Percentiles rank a stretch among this genome's conserved stretches.
Conservation (phyloP, 2,797 vertebrate genomes). For the Rhyacichthys aspro region DNA sequence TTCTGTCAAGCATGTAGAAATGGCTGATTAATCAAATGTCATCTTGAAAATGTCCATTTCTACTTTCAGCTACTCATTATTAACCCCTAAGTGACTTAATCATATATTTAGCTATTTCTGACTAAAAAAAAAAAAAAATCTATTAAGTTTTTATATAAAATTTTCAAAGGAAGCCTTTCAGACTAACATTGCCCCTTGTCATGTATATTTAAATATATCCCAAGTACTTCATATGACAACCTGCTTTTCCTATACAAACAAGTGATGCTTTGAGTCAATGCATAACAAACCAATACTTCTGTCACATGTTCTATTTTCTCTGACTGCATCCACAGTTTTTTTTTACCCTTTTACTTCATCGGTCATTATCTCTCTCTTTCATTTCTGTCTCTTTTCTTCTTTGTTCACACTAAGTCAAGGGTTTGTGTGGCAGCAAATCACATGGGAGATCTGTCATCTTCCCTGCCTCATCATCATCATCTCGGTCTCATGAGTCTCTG, state of each 20-base stretch:
- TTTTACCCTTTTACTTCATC: no score
- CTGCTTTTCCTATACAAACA: no score
- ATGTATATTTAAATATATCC: no score
- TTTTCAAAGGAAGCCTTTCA: not conserved
- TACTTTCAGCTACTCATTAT: no score
- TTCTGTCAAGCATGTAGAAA: no score
- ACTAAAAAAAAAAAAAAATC: no score
- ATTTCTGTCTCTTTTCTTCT: slow-evolving; percentile 23
- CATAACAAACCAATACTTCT: slow-evolving; percentile 16
- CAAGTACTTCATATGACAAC: not conserved
- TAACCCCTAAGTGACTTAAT: no score
- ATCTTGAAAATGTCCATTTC: no score
- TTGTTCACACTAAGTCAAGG: slow-evolving; percentile 7
- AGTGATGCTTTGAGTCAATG: slow-evolving; percentile 2
- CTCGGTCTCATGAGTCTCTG: slow-evolving; percentile 16
- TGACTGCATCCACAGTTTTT: slow-evolving; percentile 11
- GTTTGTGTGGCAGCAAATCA: slow-evolving; percentile 21
- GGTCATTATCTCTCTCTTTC: no score
- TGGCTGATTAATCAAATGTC: no score
- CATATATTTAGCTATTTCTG: no score
- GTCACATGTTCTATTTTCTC: slow-evolving; percentile 7
- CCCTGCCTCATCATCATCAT: slow-evolving; percentile 20
- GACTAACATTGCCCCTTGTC: not conserved
- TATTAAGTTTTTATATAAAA: no score
- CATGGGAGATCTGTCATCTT: slow-evolving; percentile 31